These are phyloP conservation scores for Drosophila bocqueti DNA, from an alignment of 1,140 invertebrate species.

Conservation along the genomic window DNA sequence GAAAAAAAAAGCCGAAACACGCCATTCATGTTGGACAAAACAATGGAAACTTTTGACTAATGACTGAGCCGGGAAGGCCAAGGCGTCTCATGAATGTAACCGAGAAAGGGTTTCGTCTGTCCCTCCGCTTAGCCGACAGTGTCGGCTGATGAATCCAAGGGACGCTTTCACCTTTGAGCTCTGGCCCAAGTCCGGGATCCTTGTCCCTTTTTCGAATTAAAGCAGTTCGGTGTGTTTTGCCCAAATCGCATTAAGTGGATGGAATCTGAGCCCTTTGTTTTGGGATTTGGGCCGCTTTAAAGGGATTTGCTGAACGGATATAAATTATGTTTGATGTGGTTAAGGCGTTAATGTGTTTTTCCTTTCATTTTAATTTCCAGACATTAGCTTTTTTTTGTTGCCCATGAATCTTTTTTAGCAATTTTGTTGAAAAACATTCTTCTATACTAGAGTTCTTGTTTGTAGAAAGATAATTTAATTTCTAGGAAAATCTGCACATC, in stretches of 20 bases:
- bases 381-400: constrained; percentile 3
- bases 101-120: not conserved
- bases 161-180: constrained; percentile 33
- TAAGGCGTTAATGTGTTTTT: constrained; percentile 38
- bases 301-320: constrained; percentile 17
- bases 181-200: not conserved
- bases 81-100: constrained; percentile 11
- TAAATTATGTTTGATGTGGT: constrained; percentile 46
- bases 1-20: not conserved
- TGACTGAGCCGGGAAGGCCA: constrained; percentile 15
- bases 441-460: not conserved
- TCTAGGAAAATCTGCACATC: not conserved
- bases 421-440: not conserved
- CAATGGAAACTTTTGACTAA: constrained; percentile 32
- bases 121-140: too few species aligned
- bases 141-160: constrained; percentile 30
- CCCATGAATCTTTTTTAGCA: constrained; percentile 5
- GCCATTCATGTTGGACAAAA: constrained; percentile 4
- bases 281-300: constrained; percentile 1
- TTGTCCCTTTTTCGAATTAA: constrained; percentile 30
- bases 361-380: constrained; percentile 20
- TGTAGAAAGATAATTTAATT: not conserved
- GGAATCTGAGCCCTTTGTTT: constrained; percentile 32
- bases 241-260: constrained; percentile 31
- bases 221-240: constrained; percentile 17